Conservation (phyloP, 2,113 vertebrate genomes). For the Cettia cetti region DNA sequence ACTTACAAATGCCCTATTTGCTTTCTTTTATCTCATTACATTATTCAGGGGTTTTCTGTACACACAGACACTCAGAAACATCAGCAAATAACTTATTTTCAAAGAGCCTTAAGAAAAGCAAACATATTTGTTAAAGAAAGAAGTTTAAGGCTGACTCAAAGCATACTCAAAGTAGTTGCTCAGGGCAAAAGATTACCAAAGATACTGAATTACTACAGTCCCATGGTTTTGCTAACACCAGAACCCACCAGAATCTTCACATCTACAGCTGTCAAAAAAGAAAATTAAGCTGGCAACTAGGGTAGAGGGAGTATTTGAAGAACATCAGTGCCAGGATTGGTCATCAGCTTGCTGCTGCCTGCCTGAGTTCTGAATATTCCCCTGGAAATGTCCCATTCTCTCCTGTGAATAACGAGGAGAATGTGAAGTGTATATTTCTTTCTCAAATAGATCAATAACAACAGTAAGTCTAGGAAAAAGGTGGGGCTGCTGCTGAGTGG, state of each 20-base stretch:
- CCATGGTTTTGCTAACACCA: not conserved
- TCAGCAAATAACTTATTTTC: constrained; percentile 59
- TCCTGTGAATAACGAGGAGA: fast-evolving
- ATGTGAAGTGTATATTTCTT: not conserved
- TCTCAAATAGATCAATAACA: not conserved
- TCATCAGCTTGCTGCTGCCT: not conserved
- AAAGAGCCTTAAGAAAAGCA: constrained; percentile 23
- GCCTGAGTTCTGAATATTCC: not conserved
- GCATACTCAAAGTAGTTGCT: not conserved
- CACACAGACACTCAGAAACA: constrained; percentile 24
- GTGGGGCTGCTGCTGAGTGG: not conserved
- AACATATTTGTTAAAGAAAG: not conserved
- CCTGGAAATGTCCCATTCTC: not conserved
- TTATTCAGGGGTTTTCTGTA: constrained; percentile 58
- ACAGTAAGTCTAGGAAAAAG: not conserved
- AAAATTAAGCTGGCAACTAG: not conserved
- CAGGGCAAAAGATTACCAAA: not conserved
- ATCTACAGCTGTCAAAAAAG: not conserved
- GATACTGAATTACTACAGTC: not conserved
- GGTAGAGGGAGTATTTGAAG: not conserved
- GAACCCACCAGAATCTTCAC: not conserved
- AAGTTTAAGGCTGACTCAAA: not conserved
- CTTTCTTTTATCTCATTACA: constrained; percentile 61
- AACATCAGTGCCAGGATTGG: not conserved
- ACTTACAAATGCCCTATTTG: constrained; percentile 58